Evolutionary conservation across 1,140 invertebrate species (phyloP).

Genomic region (Macrosteles quadrilineatus): DNA sequence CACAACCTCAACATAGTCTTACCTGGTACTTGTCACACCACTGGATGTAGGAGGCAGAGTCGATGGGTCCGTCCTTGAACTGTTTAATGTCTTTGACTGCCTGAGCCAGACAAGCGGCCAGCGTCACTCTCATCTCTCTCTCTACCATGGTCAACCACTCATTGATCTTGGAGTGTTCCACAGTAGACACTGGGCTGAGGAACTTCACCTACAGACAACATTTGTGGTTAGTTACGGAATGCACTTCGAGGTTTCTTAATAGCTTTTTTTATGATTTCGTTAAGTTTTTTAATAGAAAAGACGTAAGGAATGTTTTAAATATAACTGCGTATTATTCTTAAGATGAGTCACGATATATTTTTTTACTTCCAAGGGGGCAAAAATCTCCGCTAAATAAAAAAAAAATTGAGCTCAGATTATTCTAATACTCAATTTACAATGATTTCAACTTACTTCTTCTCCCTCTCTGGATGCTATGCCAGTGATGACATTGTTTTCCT

Average conservation of each 20-base stretch:
- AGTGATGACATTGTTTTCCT: constrained; percentile 88
- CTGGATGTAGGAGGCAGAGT: constrained; percentile 80
- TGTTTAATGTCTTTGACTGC: constrained; percentile 88
- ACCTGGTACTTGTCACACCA: constrained; percentile 97
- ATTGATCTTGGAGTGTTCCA: constrained; percentile 96
- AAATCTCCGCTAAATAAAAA: no score
- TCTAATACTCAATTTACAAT: no score
- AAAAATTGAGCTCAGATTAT: no score
- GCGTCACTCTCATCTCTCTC: constrained; percentile 94
- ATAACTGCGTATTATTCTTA: no score
- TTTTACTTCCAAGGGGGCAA: no score
- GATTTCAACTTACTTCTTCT: constrained; percentile 81
- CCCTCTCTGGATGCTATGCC: constrained; percentile 97
- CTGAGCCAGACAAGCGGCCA: constrained; percentile 88
- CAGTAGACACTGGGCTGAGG: constrained; percentile 85
- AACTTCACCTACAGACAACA: constrained; percentile 82
- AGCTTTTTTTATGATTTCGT: no score
- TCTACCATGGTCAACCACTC: constrained; percentile 97
- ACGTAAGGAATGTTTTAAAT: no score
- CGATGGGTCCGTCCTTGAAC: constrained; percentile 85
- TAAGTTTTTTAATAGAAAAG: no score
- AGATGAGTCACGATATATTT: no score
- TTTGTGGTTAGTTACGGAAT: no score
- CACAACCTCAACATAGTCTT: no score
- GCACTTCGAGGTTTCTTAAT: no score